These are phyloP conservation scores for Kryptopterus vitreolus DNA, from an alignment of 2,797 vertebrate genomes.

Conservation along the genomic window DNA sequence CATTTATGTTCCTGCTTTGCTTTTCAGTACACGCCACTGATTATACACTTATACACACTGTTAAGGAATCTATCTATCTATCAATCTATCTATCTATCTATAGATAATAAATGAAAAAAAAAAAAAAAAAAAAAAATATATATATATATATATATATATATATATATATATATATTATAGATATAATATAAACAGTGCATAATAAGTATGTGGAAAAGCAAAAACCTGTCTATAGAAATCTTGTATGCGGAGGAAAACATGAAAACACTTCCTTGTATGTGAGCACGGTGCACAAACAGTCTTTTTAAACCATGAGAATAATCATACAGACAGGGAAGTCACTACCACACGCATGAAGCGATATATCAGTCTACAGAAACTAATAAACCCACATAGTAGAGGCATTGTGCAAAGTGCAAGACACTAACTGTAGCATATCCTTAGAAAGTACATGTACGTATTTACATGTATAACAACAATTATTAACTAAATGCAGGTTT, in stretches of 20 bases:
- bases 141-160: no score
- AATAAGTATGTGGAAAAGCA: no score
- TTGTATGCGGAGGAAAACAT: constrained; percentile 35
- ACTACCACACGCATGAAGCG: not conserved
- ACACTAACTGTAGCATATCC: not conserved
- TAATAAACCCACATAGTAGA: not conserved
- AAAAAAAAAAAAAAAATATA: no score
- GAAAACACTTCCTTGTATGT: constrained; percentile 22
- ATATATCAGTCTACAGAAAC: not conserved
- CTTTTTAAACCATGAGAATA: not conserved
- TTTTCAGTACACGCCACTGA: not conserved
- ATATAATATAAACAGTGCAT: not conserved
- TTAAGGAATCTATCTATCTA: not conserved
- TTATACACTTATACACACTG: not conserved
- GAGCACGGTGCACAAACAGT: constrained; percentile 15
- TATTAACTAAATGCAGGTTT: not conserved
- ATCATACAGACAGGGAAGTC: not conserved
- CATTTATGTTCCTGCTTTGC: not conserved
- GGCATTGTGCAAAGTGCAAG: no score
- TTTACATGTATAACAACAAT: not conserved
- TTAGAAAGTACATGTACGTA: not conserved
- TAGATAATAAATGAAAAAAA: no score
- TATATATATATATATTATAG: no score
- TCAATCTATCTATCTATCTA: no score
- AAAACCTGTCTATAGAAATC: not conserved